Base-by-base conservation (phyloP, 2,888 invertebrate species). In the Drepanosiphum platanoidis region DNA sequence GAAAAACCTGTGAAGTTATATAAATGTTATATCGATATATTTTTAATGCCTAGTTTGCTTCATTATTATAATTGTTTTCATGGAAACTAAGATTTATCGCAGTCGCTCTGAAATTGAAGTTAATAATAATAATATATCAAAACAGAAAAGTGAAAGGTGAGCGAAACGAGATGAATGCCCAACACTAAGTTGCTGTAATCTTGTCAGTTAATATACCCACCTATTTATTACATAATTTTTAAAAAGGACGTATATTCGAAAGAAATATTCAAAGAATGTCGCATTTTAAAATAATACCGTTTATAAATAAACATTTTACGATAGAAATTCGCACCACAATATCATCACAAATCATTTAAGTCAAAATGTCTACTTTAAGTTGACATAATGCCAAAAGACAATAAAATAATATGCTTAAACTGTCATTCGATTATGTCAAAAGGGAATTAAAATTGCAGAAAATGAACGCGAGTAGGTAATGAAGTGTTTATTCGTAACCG, bases 281-380 rank as follows among this genome's bases (percentile, higher is more conserved):
- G 66, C 30, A 42, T 64, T 64, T n/a, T 11, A 66, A 3, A 22
- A 36, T 64, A 66, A 34, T 66, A 15, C 1, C 9, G 11, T 46
- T 39, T 42, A 34, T 34, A 13, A 22, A 27, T 68, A 42, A 22
- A 64, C 30, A 11, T 79, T 68, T n/a, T 9, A 79, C 4, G 32
- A 15, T 66, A 11, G 30, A 66, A 46, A 66, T 52, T n/a, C 15
- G 42, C 18, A 39, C 22, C 30, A 32, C 2, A 18, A 61, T 27
- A 58, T 27, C 15, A 79, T 68, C 18, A 36, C 34, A 18, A 52
- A 80, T 27, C 11, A 30, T 42, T 39, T 1, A 42, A 32, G 11
- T 78, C 42, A 42, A 13, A 78, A 32, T 46, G 46, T 72, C 30
- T 30, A 15, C 34, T 5, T 80, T 52, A 80, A 79, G 32, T 46